phyloP scores from a whole-genome alignment of 2,888 invertebrate species.

The Acanthosoma haemorrhoidale region DNA sequence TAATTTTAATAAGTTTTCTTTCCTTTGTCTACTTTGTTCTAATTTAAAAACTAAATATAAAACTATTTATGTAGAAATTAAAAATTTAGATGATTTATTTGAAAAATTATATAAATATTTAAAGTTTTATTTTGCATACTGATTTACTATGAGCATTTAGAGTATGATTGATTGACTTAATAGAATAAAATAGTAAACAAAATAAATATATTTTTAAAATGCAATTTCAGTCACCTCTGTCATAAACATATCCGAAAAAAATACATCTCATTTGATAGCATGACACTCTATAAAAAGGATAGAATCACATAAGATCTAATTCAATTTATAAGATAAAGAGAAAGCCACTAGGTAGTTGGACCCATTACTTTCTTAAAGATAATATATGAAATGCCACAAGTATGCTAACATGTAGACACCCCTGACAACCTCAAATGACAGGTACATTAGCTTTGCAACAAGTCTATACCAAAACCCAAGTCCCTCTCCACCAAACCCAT shows the following conservation, averaged over 20 bases:
- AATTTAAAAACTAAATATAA: not conserved
- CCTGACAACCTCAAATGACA: slow-evolving; percentile 21
- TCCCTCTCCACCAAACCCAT: not conserved
- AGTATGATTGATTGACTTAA: too few species aligned
- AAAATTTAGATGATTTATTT: not conserved
- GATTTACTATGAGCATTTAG: too few species aligned
- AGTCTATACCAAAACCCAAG: not conserved
- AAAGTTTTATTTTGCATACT: too few species aligned
- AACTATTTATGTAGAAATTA: too few species aligned
- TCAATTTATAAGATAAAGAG: too few species aligned
- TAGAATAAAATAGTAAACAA: too few species aligned
- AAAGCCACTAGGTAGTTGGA: slow-evolving; percentile 6
- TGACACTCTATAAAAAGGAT: too few species aligned
- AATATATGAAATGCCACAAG: slow-evolving; percentile 18
- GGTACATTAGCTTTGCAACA: slow-evolving; percentile 25
- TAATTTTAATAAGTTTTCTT: not conserved
- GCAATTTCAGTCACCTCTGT: slow-evolving; percentile 18
- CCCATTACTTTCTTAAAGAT: not conserved
- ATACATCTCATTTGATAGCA: too few species aligned
- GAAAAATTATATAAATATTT: too few species aligned
- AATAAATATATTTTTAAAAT: too few species aligned
- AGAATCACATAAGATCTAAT: too few species aligned
- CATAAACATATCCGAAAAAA: not conserved
- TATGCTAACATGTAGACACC: not conserved
- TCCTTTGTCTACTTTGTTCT: not conserved